Evolutionary conservation across 2,797 vertebrate genomes (phyloP).

Genomic region (Tenualosa thibaudeaui): DNA sequence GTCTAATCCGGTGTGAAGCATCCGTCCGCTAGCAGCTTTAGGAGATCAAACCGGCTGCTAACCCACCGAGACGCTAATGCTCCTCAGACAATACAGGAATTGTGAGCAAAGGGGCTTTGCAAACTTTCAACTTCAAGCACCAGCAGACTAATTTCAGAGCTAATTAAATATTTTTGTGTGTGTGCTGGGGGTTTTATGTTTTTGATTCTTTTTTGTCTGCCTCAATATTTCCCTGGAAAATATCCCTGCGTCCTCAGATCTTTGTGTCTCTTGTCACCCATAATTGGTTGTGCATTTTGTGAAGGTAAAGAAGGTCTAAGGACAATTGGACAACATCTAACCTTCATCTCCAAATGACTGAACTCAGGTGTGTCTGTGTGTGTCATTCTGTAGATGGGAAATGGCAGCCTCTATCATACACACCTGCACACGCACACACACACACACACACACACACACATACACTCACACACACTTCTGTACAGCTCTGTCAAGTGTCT

Average conservation of each 20-base stretch:
- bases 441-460: neutral
- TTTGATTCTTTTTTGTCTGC: neutral
- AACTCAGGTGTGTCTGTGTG: neutral
- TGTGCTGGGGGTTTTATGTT: neutral
- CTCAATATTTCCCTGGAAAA: neutral
- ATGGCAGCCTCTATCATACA: too few relatives aligned
- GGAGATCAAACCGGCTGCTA: slow-evolving; percentile 59
- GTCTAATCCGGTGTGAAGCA: slow-evolving; percentile 48
- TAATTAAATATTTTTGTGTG: neutral
- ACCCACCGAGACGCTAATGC: slow-evolving; percentile 50
- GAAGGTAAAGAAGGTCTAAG: neutral
- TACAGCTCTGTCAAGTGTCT: neutral
- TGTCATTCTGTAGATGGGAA: too few relatives aligned
- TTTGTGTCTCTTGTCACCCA: neutral
- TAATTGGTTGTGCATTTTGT: neutral
- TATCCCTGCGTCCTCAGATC: too few relatives aligned
- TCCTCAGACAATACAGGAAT: slow-evolving; percentile 33
- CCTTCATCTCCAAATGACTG: neutral
- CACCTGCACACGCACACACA: neutral
- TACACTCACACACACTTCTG: neutral
- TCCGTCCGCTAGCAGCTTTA: slow-evolving; percentile 42
- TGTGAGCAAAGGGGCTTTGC: neutral
- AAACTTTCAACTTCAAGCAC: neutral
- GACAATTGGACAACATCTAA: neutral
- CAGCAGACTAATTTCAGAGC: slow-evolving; percentile 8